Base-by-base conservation (phyloP, 2,113 vertebrate genomes). In the Calonectris borealis region DNA sequence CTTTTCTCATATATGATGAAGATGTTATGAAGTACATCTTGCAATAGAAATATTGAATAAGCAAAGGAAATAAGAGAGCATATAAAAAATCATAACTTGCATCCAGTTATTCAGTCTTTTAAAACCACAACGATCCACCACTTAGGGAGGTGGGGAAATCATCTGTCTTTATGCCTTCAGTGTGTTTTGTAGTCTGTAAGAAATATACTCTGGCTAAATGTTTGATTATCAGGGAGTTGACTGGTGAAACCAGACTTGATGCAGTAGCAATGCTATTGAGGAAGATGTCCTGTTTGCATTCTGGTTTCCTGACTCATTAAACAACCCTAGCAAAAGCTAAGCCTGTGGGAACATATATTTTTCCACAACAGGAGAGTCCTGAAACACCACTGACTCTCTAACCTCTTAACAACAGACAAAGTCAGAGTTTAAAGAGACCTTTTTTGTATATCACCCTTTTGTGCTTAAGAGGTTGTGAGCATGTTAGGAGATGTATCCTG, bases 111-210 rank as follows among this genome's bases (percentile, higher is more conserved):
- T 93, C 29, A 52, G 57, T 19, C 42, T 85, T 86, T n/a, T 75
- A 44, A 77, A 86, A 72, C 51, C 0, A 0, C 11, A 76, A 19
- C 0, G 3, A 38, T 71, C n/a, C 12, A 61, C 31, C 12, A 12
- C n/a, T 77, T 2, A 1, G 1, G 22, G 12, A 3, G 6, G 36
- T 2, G 9, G 19, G 22, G 13, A n/a, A 71, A 32, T 29, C 7
- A 18, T 81, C n/a, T 57, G 11, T 64, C 25, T 75, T 14, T 42
- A 16, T 48, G 26, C 54, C 18, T 78, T 89, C 36, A 49, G 31
- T 58, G 60, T 73, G 58, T 85, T 87, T 88, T 86, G 42, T 77
- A 77, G 44, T 40, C 54, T 72, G 17, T 66, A 58, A 77, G 49
- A 62, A 72, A 42, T 44, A 52, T 11, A 13, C 9, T 73, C 34